These are phyloP conservation scores for Lepidocyrtinus sp. DNA, from an alignment of 2,888 invertebrate genomes.

Conservation along the genomic window DNA sequence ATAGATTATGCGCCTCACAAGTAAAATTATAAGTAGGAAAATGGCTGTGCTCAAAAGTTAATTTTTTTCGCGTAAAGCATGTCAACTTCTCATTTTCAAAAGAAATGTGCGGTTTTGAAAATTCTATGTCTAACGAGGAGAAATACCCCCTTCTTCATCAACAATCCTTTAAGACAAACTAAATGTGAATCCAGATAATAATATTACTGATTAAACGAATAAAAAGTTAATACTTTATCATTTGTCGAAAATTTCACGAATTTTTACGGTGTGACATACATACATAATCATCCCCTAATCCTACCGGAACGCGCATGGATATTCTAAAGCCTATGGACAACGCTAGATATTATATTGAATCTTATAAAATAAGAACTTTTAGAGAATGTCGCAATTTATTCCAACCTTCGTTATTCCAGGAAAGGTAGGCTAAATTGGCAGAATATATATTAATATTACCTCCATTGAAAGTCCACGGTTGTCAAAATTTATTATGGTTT, in stretches of 20 bases:
- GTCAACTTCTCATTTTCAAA: slow-evolving; percentile 7
- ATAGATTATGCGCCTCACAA: too few species aligned
- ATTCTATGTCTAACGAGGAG: slow-evolving; percentile 23
- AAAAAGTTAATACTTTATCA: slow-evolving; percentile 25
- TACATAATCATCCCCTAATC: slow-evolving; percentile 52
- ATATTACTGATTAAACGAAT: slow-evolving; percentile 37
- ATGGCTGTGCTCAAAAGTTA: slow-evolving; percentile 52
- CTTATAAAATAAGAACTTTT: too few species aligned
- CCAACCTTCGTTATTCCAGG: too few species aligned
- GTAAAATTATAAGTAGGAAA: slow-evolving; percentile 25
- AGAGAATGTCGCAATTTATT: too few species aligned
- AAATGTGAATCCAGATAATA: slow-evolving; percentile 59
- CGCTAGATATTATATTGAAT: too few species aligned
- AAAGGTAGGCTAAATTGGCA: too few species aligned
- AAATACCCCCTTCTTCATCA: slow-evolving; percentile 27
- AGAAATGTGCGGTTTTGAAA: slow-evolving; percentile 31
- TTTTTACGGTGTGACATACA: slow-evolving; percentile 32
- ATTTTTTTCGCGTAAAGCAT: slow-evolving; percentile 41
- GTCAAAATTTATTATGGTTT: too few species aligned
- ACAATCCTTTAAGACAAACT: slow-evolving; percentile 52
- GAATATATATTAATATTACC: too few species aligned
- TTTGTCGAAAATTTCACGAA: slow-evolving; percentile 22
- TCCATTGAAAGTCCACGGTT: too few species aligned
- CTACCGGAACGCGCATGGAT: background rate
- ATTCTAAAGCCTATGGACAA: too few species aligned